Evolutionary conservation across 2,797 vertebrate species (phyloP).

Genomic region (Cheirogaleus major): DNA sequence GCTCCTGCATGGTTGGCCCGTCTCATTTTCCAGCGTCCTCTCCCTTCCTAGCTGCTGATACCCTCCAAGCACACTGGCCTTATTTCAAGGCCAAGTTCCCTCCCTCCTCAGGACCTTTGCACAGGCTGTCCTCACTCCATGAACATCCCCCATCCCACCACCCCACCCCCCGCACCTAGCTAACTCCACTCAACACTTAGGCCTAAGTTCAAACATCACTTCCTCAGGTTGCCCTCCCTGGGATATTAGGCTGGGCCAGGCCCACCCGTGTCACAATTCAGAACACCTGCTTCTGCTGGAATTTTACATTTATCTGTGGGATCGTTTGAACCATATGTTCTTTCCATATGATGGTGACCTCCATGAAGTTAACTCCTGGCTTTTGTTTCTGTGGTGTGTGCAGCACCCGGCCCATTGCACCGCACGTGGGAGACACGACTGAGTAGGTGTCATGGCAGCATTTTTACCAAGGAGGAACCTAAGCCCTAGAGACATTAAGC

Average conservation of each 20-base stretch:
- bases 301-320: not conserved
- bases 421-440: not conserved
- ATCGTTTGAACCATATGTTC: not conserved
- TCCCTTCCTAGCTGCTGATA: not conserved
- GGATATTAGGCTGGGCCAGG: not conserved
- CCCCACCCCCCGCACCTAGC: not conserved
- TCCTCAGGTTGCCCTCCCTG: not conserved
- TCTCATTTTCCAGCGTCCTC: not conserved
- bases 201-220: not conserved
- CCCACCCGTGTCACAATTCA: not conserved
- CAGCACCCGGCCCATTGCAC: not conserved
- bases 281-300: not conserved
- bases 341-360: not conserved
- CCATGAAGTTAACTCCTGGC: not conserved
- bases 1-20: not conserved
- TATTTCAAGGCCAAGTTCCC: not conserved
- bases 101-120: not conserved
- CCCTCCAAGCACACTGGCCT: not conserved
- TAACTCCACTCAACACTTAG: not conserved
- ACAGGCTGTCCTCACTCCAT: not conserved
- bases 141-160: not conserved
- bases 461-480: not conserved
- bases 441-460: not conserved
- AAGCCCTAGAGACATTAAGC: not conserved
- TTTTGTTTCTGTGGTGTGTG: not conserved